Conservation (phyloP, 2,113 vertebrate species). For the Eudorcas thomsonii region DNA sequence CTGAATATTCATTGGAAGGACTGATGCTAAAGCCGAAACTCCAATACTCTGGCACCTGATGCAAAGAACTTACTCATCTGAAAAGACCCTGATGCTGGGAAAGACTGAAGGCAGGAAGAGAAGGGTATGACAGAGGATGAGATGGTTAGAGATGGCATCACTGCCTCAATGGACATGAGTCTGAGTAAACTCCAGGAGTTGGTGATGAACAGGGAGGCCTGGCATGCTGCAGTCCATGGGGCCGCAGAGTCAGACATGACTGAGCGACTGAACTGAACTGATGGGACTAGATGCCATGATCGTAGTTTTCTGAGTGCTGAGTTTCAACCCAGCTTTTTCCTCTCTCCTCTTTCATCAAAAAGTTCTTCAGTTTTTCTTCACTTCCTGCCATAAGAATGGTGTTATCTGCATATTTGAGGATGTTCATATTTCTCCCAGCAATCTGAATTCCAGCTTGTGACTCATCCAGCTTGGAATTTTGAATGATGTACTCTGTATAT, state of each 20-base stretch:
- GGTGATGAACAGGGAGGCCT: neutral
- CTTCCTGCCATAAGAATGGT: neutral
- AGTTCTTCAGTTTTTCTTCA: neutral
- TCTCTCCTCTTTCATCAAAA: neutral
- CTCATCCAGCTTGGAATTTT: neutral
- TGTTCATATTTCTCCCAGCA: neutral
- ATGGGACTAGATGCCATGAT: neutral
- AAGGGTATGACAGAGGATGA: neutral
- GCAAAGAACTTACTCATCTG: neutral
- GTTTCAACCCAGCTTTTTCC: neutral
- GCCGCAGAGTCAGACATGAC: rapidly evolving
- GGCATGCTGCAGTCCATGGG: neutral
- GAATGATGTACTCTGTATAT: neutral
- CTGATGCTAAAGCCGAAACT: neutral
- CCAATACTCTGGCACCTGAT: neutral
- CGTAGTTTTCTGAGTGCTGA: neutral
- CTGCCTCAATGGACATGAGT: neutral
- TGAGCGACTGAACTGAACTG: neutral
- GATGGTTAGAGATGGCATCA: neutral
- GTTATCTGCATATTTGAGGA: neutral
- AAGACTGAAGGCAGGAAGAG: neutral
- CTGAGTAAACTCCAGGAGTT: neutral
- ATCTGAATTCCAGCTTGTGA: neutral
- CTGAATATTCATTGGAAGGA: neutral
- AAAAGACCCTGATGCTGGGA: neutral